Conservation (phyloP, 23 tunicate genomes). For the Halocynthia roretzi region DNA sequence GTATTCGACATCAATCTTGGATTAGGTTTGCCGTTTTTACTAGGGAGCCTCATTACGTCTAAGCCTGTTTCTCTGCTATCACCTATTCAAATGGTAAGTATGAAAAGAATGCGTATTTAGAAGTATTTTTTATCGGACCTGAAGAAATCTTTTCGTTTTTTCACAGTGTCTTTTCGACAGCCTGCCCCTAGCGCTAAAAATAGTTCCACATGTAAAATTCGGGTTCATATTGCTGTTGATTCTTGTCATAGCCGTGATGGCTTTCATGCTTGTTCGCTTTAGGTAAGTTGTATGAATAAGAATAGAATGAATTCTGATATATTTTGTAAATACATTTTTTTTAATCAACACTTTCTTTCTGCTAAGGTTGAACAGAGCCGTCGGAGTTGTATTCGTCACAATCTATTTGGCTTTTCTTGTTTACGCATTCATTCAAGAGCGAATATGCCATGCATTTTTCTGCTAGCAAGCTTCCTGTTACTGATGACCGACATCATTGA, state of each 20-base stretch:
- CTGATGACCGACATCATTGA: too few relatives aligned
- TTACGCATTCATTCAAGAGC: conserved; percentile 92
- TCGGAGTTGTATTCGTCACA: conserved; percentile 41
- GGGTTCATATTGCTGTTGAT: conserved; percentile 60
- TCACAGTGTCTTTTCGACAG: conserved; percentile 61
- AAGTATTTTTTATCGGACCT: not conserved
- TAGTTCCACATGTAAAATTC: conserved; percentile 87
- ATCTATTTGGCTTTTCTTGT: conserved; percentile 72
- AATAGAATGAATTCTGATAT: not conserved
- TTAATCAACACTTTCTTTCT: not conserved
- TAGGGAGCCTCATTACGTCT: conserved; percentile 36
- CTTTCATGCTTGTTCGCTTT: conserved; percentile 58
- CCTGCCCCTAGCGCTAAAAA: conserved; percentile 38
- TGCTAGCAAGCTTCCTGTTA: conserved; percentile 13
- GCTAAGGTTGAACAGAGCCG: conserved; percentile 54
- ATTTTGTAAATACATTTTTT: not conserved
- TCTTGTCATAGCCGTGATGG: conserved; percentile 39
- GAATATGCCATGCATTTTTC: conserved; percentile 49
- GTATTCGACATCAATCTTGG: conserved; percentile 93
- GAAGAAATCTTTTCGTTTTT: not conserved
- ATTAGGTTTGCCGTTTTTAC: conserved; percentile 61
- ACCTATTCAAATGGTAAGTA: conserved; percentile 53
- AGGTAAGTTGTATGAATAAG: conserved; percentile 29
- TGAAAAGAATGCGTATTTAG: not conserved
- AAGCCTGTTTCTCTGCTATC: conserved; percentile 53